Evolutionary conservation across 2,888 invertebrate species (phyloP).

Genomic region (Megamerina dolium): DNA sequence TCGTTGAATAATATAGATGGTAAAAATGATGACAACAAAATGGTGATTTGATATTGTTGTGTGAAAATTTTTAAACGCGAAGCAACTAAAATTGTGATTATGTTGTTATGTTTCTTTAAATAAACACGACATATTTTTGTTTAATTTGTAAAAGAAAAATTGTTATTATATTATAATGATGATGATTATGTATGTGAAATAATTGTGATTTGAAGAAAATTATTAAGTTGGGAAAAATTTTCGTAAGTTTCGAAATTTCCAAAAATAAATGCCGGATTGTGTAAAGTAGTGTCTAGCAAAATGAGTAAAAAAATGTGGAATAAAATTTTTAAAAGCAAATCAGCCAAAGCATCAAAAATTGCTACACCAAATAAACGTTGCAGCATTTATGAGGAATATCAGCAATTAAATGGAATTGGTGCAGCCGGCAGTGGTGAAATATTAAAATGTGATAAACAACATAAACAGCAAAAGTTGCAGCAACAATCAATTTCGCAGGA

Average conservation of each 20-base stretch:
- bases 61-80: too few relatives aligned
- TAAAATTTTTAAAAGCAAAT: conserved; percentile 46
- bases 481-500: background rate
- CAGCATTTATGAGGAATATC: conserved; percentile 41
- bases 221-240: background rate
- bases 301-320: conserved; percentile 50
- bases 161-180: background rate
- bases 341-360: conserved; percentile 31
- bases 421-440: conserved; percentile 21
- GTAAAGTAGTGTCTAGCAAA: conserved; percentile 16
- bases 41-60: too few relatives aligned
- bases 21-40: too few relatives aligned
- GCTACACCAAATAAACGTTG: conserved; percentile 27
- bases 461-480: conserved; percentile 9
- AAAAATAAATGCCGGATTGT: background rate
- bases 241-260: background rate
- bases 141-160: too few relatives aligned
- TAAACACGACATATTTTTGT: too few relatives aligned
- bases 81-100: too few relatives aligned
- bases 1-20: too few relatives aligned
- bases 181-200: background rate
- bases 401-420: conserved; percentile 34
- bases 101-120: too few relatives aligned
- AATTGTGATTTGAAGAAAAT: background rate
- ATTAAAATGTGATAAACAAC: conserved; percentile 6